Evolutionary conservation across 2,797 vertebrate genomes (phyloP).

Genomic region (Sebastiscus albofasciatus): DNA sequence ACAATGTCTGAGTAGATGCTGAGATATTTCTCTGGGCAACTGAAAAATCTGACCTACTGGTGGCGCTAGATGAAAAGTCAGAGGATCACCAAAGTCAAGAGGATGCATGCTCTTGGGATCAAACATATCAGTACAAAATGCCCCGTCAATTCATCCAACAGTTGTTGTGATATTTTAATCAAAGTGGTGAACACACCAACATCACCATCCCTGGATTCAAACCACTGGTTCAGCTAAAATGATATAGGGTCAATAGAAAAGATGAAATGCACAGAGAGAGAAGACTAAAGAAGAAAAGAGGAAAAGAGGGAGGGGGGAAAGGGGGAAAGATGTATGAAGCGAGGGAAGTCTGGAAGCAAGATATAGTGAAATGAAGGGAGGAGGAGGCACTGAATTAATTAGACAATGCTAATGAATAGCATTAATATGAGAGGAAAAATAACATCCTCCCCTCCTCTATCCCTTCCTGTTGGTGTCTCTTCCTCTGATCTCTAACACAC

Average conservation of each 20-base stretch:
- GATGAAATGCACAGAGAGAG: not conserved
- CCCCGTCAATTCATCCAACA: no score
- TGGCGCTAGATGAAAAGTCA: not conserved
- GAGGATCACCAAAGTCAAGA: not conserved
- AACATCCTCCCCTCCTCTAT: slow-evolving; percentile 56
- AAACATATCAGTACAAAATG: not conserved
- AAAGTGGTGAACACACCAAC: not conserved
- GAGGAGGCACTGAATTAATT: slow-evolving; percentile 72
- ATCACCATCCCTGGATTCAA: not conserved
- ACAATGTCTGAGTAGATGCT: not conserved
- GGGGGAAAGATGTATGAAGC: not conserved
- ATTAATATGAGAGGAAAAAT: slow-evolving; percentile 70
- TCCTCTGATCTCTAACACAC: slow-evolving; percentile 69
- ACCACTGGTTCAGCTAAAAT: no score
- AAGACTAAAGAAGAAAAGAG: not conserved
- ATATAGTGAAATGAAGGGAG: slow-evolving; percentile 53
- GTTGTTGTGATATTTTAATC: not conserved
- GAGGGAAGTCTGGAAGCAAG: slow-evolving; percentile 23
- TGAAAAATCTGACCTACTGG: not conserved
- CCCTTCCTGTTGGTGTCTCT: slow-evolving; percentile 39
- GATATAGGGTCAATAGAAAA: not conserved
- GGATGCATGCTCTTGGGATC: not conserved
- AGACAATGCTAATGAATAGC: slow-evolving; percentile 74
- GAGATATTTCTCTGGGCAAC: not conserved
- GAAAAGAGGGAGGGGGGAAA: not conserved